phyloP scores from a whole-genome alignment of 2,888 invertebrate genomes.

The Scotopteryx bipunctaria region DNA sequence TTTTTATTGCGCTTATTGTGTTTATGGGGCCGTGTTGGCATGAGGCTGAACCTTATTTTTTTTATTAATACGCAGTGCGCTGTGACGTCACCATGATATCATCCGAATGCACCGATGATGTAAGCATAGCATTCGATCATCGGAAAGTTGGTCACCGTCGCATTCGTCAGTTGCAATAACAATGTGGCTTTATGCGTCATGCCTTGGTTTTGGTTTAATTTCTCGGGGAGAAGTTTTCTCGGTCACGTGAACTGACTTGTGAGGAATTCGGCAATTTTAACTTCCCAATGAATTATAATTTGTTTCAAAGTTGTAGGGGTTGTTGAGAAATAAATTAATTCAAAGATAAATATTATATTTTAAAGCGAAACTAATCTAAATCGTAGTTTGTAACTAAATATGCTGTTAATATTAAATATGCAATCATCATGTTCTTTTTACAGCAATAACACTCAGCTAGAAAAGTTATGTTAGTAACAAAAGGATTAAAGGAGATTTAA shows the following conservation, averaged over 20 bases:
- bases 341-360: neutral
- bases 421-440: too few relatives aligned
- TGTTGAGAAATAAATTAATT: conserved; percentile 3
- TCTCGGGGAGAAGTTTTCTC: conserved; percentile 5
- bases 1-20: conserved; percentile 52
- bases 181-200: neutral
- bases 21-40: conserved; percentile 51
- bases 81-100: conserved; percentile 52
- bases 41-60: conserved; percentile 29
- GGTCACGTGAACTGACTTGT: conserved; percentile 6
- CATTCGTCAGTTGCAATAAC: conserved; percentile 17
- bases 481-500: too few relatives aligned
- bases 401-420: too few relatives aligned
- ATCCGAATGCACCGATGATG: conserved; percentile 55
- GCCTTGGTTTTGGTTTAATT: conserved; percentile 9
- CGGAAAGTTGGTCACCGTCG: conserved; percentile 34
- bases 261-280: neutral
- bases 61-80: conserved; percentile 53
- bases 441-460: too few relatives aligned
- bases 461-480: too few relatives aligned
- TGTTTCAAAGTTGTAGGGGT: conserved; percentile 9
- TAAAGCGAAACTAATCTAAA: too few relatives aligned
- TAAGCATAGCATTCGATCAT: conserved; percentile 58
- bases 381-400: too few relatives aligned
- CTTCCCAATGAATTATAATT: conserved; percentile 12